Evolutionary conservation across 2,888 invertebrate genomes (phyloP), one percentile per base, ranked within the genome.

Genomic region (Gastracanthus pulcherrimus): DNA sequence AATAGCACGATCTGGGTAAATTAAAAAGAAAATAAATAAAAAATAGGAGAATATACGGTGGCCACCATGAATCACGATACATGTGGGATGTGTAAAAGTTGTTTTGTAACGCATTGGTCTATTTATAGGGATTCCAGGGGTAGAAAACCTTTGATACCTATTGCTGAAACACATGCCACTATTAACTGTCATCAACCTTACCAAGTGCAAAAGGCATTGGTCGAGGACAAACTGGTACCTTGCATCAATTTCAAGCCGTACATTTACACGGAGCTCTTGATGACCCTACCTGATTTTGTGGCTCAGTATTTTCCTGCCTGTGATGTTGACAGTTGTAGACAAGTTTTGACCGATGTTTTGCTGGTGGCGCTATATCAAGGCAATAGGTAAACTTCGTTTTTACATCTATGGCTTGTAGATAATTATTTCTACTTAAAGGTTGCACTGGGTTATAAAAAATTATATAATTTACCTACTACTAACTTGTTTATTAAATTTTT

Each of bases 161-260:
- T 96, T 87, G 93, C 95, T 26, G 96, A 96, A 89, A 94, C 95
- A 88, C 83, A 81, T 55, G 93, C 93, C 82, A 93, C 94, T 89
- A 94, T 94, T 88, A 94, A 93, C 72, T 89, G 89, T 80, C 89
- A 89, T 26, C 90, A 89, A 82, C 89, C 89, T 71, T 90, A 89
- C 41, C 92, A 94, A 93, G 93, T 97, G 66, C 96, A 96, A 89
- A 96, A 96, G 89, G 96, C 96, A 58, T 93, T 95, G 83, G 95
- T 97, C 76, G 96, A 96, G 89, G 95, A 95, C 88, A 95, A 95
- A 87, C 94, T 96, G 94, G 95, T 97, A 86, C 96, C 96, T 75
- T 97, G 96, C 92, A 96, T 97, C 89, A 97, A 97, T 92, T 95
- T 96, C 92, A 96, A 97, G 93, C 96, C 97, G 19, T 96, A 95